Base-by-base conservation (phyloP, 2,797 vertebrate species). In the Danio aesculapii region DNA sequence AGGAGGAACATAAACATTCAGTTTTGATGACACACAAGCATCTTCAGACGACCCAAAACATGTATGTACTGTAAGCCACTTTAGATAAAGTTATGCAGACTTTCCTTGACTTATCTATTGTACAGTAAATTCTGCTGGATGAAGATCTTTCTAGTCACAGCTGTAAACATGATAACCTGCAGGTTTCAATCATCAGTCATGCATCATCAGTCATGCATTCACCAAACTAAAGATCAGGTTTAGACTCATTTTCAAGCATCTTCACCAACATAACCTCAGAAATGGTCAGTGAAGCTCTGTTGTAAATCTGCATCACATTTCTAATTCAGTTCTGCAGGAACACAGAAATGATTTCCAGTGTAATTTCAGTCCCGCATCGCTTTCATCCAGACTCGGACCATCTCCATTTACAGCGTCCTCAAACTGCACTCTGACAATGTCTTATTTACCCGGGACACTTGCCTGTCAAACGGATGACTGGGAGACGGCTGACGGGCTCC, bases 401-500 rank as follows among this genome's bases (percentile, higher is more conserved):
- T 77, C 47, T 77, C 52, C 61, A 30, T 82, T 67, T 3, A 9
- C 69, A 0, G 9, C 44, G 69, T 69, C 47, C 67, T 63, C 12
- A 44, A 58, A 58, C 63, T 74, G 21, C 70, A 64, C 58, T 78
- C 58, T 70, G 46, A 81, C 39, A 77, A 68, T 73, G 74, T 79
- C 68, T 73, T 72, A 81, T 84, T 86, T 79, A 81, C 62, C 75
- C 46, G 53, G 75, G 81, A 80, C 75, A 74, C 75, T 61, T 79
- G 67, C 63, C 71, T 83, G 84, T 81, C 84, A 87, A 57, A 78
- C 64, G n/a, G 70, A 81, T 84, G 82, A 75, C 76, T 75, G 58
- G 46, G 61, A 83, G 84, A 83, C 41, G 74, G 43, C 68, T 82
- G 68, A 83, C 44, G 16, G 82, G 70, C 77, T 81, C 70, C 52